Conservation (phyloP, 2,113 vertebrate genomes). For the Corythaixoides concolor region DNA sequence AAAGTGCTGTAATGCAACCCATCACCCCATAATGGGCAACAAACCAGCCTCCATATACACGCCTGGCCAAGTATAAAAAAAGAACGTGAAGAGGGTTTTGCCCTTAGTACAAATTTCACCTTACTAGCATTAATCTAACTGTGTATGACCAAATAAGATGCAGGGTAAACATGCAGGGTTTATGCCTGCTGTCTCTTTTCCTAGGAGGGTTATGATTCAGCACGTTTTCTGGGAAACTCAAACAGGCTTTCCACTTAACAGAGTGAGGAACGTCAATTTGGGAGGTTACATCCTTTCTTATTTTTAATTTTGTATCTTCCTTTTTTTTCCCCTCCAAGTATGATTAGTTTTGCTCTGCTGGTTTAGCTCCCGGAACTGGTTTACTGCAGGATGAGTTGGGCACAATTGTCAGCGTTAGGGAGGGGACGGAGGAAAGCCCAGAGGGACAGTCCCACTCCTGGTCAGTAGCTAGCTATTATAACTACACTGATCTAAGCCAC, state of each 20-base stretch:
- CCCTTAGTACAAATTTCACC: background rate
- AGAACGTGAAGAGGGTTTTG: background rate
- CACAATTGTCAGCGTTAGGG: background rate
- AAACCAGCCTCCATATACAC: background rate
- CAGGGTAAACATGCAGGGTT: background rate
- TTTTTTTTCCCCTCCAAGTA: background rate
- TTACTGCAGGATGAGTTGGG: background rate
- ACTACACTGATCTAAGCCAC: background rate
- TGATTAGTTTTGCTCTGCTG: background rate
- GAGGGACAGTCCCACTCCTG: background rate
- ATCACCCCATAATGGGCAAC: background rate
- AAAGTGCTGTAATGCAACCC: background rate
- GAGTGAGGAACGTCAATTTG: background rate
- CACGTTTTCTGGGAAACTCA: background rate
- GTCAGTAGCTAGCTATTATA: background rate
- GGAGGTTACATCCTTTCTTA: background rate
- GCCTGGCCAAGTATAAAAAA: background rate
- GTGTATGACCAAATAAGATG: background rate
- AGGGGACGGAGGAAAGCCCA: background rate
- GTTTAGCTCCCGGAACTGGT: conserved; percentile 7
- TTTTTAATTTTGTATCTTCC: too few relatives aligned
- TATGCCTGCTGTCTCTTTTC: background rate
- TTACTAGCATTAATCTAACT: background rate
- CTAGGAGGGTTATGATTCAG: background rate
- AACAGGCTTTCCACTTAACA: background rate